Conservation (phyloP, 2,113 vertebrate genomes). For the Rhea americana region DNA sequence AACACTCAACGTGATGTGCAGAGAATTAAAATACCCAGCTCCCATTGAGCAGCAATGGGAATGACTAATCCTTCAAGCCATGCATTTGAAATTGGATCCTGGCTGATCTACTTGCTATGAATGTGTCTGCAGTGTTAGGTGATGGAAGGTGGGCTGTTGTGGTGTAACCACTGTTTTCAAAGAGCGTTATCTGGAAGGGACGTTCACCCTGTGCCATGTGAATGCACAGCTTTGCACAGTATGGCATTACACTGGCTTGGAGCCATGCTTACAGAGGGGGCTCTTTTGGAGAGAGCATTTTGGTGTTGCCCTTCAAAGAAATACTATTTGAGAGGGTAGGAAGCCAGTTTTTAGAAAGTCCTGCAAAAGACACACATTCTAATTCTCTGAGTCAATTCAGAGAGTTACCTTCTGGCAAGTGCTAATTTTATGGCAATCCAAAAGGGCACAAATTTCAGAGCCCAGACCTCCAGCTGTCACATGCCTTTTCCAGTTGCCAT, state of each 20-base stretch:
- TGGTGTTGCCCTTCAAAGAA: background rate
- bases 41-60: slow-evolving; percentile 19
- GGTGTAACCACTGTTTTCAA: slow-evolving; percentile 65
- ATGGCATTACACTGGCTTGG: slow-evolving; percentile 50
- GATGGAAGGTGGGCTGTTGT: slow-evolving; percentile 53
- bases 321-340: background rate
- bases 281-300: slow-evolving; percentile 32
- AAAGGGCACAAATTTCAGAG: background rate
- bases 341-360: background rate
- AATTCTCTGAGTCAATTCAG: background rate
- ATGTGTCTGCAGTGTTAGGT: slow-evolving; percentile 36
- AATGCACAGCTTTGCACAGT: slow-evolving; percentile 56
- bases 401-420: background rate
- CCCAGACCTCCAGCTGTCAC: background rate
- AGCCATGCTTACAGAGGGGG: slow-evolving; percentile 64
- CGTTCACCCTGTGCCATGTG: slow-evolving; percentile 34
- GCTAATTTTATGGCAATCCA: background rate
- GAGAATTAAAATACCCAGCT: background rate
- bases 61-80: slow-evolving; percentile 36
- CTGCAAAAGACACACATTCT: slow-evolving; percentile 5
- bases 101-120: slow-evolving; percentile 59
- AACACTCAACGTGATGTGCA: background rate
- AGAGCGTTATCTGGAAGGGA: slow-evolving; percentile 29
- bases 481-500: background rate
- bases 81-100: slow-evolving; percentile 63